These are phyloP conservation scores for Chydorus sphaericus DNA, from an alignment of 2,888 invertebrate species.

Conservation along the genomic window DNA sequence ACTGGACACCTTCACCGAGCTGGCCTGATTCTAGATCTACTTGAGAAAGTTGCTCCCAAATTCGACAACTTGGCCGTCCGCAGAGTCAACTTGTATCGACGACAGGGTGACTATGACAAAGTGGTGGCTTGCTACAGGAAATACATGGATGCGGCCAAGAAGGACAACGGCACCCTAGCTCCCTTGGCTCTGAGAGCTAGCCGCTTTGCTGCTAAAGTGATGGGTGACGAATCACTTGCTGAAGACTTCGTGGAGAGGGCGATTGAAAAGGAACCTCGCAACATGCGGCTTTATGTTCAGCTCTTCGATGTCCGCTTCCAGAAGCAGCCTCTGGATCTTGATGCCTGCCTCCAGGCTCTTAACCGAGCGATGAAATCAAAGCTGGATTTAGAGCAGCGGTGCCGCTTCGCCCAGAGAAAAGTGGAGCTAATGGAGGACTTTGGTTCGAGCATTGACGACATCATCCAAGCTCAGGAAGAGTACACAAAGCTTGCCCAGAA, in stretches of 20 bases:
- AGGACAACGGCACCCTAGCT: slow-evolving; percentile 45
- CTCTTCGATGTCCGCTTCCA: slow-evolving; percentile 74
- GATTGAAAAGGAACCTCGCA: slow-evolving; percentile 51
- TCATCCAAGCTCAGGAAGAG: slow-evolving; percentile 48
- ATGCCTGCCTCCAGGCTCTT: slow-evolving; percentile 46
- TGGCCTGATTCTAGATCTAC: slow-evolving; percentile 63
- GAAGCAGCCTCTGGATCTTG: slow-evolving; percentile 52
- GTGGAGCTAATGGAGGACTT: slow-evolving; percentile 93
- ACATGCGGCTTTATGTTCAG: slow-evolving; percentile 72
- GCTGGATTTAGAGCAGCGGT: slow-evolving; percentile 59
- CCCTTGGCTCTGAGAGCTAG: slow-evolving; percentile 80
- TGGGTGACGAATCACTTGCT: slow-evolving; percentile 40
- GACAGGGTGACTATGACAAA: slow-evolving; percentile 60
- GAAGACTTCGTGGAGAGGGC: slow-evolving; percentile 55
- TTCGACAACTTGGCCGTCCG: slow-evolving; percentile 67
- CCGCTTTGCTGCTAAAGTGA: slow-evolving; percentile 72
- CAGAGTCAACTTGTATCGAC: slow-evolving; percentile 75
- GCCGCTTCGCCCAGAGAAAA: slow-evolving; percentile 80
- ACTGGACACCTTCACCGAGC: slow-evolving; percentile 60
- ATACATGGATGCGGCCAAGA: slow-evolving; percentile 56
- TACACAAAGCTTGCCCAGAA: slow-evolving; percentile 30
- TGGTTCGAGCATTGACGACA: slow-evolving; percentile 51
- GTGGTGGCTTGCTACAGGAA: slow-evolving; percentile 65
- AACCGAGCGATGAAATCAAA: slow-evolving; percentile 62
- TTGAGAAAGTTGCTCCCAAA: slow-evolving; percentile 70